phyloP scores from a whole-genome alignment of 92 coral and sea anemone species.

The Porites divaricata region DNA sequence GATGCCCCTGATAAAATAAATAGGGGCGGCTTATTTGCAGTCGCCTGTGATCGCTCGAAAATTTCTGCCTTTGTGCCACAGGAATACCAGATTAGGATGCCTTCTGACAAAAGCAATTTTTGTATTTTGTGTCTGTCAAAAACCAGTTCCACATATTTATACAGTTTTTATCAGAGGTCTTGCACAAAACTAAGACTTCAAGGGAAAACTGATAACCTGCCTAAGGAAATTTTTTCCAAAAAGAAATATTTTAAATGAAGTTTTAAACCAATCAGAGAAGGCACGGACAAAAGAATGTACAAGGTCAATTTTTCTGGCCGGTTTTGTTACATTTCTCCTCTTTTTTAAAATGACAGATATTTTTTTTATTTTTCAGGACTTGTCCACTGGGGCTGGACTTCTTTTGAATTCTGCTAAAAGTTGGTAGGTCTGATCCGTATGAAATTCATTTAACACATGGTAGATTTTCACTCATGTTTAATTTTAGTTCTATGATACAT shows the following conservation, averaged over 20 bases:
- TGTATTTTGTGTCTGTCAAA: too few species aligned
- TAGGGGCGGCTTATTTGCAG: too few species aligned
- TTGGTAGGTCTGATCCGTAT: slow-evolving; percentile 21
- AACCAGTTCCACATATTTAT: too few species aligned
- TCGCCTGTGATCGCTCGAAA: too few species aligned
- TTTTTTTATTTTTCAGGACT: slow-evolving; percentile 55
- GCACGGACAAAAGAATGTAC: neutral
- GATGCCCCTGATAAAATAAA: too few species aligned
- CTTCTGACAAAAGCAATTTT: too few species aligned
- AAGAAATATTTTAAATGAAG: neutral
- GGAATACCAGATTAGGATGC: too few species aligned
- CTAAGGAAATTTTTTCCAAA: too few species aligned
- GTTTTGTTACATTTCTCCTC: neutral
- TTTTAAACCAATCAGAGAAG: neutral
- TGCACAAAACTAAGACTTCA: too few species aligned
- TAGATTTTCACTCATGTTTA: neutral
- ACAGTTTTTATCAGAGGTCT: too few species aligned
- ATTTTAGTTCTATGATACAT: neutral
- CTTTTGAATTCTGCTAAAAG: slow-evolving; percentile 78
- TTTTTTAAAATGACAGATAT: neutral
- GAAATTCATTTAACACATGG: neutral
- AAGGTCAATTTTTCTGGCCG: neutral
- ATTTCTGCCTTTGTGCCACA: too few species aligned
- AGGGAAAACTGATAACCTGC: too few species aligned
- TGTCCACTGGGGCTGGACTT: slow-evolving; percentile 85